phyloP scores from a whole-genome alignment of 1,140 invertebrate genomes.

The Pygmarrhopalites habei region DNA sequence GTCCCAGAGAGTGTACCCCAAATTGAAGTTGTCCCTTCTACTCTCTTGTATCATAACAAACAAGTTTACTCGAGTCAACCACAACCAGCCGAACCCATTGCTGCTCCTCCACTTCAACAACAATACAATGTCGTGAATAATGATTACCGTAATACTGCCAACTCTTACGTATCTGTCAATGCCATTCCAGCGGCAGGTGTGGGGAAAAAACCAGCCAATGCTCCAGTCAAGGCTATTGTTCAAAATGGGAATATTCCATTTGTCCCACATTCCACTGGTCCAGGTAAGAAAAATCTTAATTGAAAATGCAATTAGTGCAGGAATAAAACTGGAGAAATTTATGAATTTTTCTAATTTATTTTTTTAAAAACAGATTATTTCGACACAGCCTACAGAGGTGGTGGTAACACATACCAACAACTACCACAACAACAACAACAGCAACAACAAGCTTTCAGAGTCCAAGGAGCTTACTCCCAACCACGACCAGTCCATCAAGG shows the following conservation, averaged over 20 bases:
- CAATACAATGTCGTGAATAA: too few relatives aligned
- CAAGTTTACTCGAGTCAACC: not conserved
- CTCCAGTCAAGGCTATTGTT: constrained; percentile 20
- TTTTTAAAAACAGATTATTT: too few relatives aligned
- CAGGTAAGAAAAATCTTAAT: too few relatives aligned
- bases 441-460: constrained; percentile 12
- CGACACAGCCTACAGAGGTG: constrained; percentile 26
- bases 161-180: constrained; percentile 5
- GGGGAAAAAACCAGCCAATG: not conserved
- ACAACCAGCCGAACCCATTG: not conserved
- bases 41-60: constrained; percentile 3
- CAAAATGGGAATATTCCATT: constrained; percentile 20
- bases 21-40: constrained; percentile 3
- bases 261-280: constrained; percentile 29
- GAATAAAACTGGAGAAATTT: too few relatives aligned
- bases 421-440: constrained; percentile 4
- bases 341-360: too few relatives aligned
- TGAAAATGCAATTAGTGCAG: too few relatives aligned
- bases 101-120: constrained; percentile 8
- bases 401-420: not conserved
- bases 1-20: not conserved
- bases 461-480: not conserved
- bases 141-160: not conserved
- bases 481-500: not conserved
- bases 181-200: not conserved